Percentiles rank a stretch among this genome's conserved stretches.
Conservation (phyloP, 2,888 invertebrate species). For the Oithona nana region DNA sequence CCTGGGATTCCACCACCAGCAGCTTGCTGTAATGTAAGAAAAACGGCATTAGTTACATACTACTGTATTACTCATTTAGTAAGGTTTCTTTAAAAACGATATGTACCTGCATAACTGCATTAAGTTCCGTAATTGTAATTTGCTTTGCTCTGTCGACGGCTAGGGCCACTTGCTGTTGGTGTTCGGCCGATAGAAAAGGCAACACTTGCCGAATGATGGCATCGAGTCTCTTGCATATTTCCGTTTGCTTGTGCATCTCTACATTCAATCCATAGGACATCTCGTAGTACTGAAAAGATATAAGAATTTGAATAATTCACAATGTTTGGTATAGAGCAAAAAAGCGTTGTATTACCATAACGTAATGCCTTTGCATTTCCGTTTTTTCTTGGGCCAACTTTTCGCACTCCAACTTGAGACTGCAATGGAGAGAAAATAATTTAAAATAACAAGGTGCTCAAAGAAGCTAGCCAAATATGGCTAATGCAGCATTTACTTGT, state of each 20-base stretch:
- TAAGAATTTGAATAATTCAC: no score
- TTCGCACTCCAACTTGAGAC: constrained; percentile 91
- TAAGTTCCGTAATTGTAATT: constrained; percentile 90
- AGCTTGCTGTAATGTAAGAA: constrained; percentile 34
- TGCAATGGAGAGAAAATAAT: constrained; percentile 40
- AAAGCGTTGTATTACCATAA: constrained; percentile 57
- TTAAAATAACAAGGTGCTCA: background rate
- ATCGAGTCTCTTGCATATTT: constrained; percentile 90
- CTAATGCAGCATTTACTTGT: constrained; percentile 84
- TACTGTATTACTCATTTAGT: background rate
- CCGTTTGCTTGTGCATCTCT: constrained; percentile 94
- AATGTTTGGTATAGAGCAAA: no score
- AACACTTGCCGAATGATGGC: constrained; percentile 88
- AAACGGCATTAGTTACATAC: constrained; percentile 12
- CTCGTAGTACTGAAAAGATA: constrained; percentile 77
- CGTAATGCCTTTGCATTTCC: constrained; percentile 96
- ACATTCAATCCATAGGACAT: constrained; percentile 88
- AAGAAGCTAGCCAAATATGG: no score
- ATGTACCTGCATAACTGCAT: constrained; percentile 91
- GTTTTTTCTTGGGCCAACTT: constrained; percentile 93
- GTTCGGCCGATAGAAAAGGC: constrained; percentile 84
- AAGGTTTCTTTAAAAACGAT: background rate
- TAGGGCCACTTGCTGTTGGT: constrained; percentile 87
- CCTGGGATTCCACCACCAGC: constrained; percentile 21
- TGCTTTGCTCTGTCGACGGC: constrained; percentile 97